Evolutionary conservation across 2,113 vertebrate genomes (phyloP), one percentile per base, ranked within the genome.

Genomic region (Sander lucioperca): DNA sequence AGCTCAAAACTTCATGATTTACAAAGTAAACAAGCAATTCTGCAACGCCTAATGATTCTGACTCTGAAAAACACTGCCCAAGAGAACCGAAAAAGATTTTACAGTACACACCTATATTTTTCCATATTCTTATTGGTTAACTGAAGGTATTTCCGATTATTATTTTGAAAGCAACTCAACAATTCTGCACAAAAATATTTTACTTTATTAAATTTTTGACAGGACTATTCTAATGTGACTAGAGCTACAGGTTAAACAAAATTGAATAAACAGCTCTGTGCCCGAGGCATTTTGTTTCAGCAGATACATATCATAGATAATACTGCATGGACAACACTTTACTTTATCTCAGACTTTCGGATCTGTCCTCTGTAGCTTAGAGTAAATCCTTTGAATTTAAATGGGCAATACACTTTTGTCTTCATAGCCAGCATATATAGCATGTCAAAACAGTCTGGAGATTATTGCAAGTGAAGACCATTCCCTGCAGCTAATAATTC

Each of bases 401-500:
- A 85, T 79, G 62, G 63, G 50, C 66, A 63, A 76, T 79, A 56
- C 36, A 61, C 83, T 82, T 76, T 67, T 56, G 72, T 88, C 76
- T 74, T 80, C 48, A 88, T 70, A 53, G 62, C 56, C 19, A 21
- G 56, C 5, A 0, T 82, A 62, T 79, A 73, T 10, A 84, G 82
- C 64, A n/a, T 78, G 63, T 88, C 85, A 91, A 53, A 82, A 59
- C 53, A 79, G 78, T 71, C 74, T 72, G 79, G 67, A 83, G 74
- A 81, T 86, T 73, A 91, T 91, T 83, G 69, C 67, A 77, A 78
- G 21, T 65, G 77, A 74, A 66, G 85, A 90, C 50, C 39, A 54
- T 80, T 75, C 75, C 85, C 89, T 77, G 64, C 30, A 84, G 81
- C 74, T 83, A 85, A 90, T 91, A 88, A 88, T 84, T 86, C 39